Evolutionary conservation across 2,113 vertebrate genomes (phyloP).

Genomic region (Mastomys natalensis): DNA sequence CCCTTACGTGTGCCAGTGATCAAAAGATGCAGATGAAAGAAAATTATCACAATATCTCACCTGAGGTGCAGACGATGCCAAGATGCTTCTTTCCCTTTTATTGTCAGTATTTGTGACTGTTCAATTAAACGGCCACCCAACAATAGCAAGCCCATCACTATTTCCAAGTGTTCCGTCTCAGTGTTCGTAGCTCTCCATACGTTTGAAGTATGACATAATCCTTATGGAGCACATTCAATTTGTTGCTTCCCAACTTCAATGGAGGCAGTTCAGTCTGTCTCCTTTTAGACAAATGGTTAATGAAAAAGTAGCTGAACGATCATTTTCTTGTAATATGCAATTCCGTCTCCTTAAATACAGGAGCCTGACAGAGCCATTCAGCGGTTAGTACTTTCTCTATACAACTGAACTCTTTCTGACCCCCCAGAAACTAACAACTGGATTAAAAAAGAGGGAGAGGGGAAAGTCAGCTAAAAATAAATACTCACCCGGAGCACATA

Average conservation of each 20-base stretch:
- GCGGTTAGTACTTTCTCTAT: constrained; percentile 59
- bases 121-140: constrained; percentile 71
- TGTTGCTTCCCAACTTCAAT: constrained; percentile 76
- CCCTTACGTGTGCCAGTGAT: constrained; percentile 33
- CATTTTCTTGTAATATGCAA: constrained; percentile 77
- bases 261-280: constrained; percentile 78
- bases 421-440: constrained; percentile 56
- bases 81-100: not conserved
- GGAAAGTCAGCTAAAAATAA: constrained; percentile 57
- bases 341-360: constrained; percentile 78
- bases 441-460: constrained; percentile 33
- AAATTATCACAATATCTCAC: constrained; percentile 50
- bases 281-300: constrained; percentile 81
- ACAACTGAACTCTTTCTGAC: constrained; percentile 81
- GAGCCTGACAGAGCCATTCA: constrained; percentile 76
- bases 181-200: constrained; percentile 53
- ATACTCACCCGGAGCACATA: constrained; percentile 27
- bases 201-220: constrained; percentile 77
- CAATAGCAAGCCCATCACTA: constrained; percentile 12
- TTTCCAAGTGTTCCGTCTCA: not conserved
- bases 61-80: constrained; percentile 51
- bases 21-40: constrained; percentile 46
- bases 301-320: constrained; percentile 81
- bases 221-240: constrained; percentile 74
- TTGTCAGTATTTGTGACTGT: constrained; percentile 59